A percentile compares a stretch with the other conserved stretches of the same genome.
Conservation (phyloP, 1,140 invertebrate species). For the Drosophila micromelanica region DNA sequence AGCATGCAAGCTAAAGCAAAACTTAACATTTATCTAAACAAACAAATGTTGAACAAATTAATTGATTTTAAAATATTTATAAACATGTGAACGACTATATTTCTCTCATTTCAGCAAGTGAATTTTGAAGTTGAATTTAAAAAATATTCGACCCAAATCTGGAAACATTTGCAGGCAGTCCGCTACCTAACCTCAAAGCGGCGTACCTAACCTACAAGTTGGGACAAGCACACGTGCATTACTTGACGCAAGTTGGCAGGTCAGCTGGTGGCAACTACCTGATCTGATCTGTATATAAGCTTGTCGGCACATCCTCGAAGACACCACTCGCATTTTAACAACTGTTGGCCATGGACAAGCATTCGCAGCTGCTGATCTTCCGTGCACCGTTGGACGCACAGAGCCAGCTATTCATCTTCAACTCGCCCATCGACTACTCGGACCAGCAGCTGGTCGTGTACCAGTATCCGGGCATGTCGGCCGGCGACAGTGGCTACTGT, state of each 20-base stretch:
- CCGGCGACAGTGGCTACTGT: conserved; percentile 42
- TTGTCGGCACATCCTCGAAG: too few species aligned
- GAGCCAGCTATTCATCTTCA: conserved; percentile 50
- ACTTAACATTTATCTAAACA: too few species aligned
- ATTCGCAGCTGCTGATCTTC: conserved; percentile 42
- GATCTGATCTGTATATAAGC: background rate
- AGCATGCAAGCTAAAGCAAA: too few species aligned
- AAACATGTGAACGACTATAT: too few species aligned
- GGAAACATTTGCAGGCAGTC: too few species aligned
- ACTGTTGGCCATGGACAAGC: conserved; percentile 40
- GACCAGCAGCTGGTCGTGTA: conserved; percentile 63
- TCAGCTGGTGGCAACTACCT: background rate
- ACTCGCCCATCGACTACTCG: conserved; percentile 56
- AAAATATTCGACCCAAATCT: background rate
- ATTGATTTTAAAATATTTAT: too few species aligned
- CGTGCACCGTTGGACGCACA: conserved; percentile 38
- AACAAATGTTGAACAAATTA: too few species aligned
- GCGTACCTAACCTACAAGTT: too few species aligned
- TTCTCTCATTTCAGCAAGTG: background rate
- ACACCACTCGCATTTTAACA: conserved; percentile 30
- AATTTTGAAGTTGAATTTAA: background rate
- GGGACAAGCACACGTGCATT: background rate
- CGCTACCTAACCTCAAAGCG: too few species aligned
- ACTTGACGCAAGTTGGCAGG: background rate
- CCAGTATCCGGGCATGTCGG: conserved; percentile 22